Evolutionary conservation across 2,888 invertebrate species (phyloP).

Genomic region (Incurvaria masculella): DNA sequence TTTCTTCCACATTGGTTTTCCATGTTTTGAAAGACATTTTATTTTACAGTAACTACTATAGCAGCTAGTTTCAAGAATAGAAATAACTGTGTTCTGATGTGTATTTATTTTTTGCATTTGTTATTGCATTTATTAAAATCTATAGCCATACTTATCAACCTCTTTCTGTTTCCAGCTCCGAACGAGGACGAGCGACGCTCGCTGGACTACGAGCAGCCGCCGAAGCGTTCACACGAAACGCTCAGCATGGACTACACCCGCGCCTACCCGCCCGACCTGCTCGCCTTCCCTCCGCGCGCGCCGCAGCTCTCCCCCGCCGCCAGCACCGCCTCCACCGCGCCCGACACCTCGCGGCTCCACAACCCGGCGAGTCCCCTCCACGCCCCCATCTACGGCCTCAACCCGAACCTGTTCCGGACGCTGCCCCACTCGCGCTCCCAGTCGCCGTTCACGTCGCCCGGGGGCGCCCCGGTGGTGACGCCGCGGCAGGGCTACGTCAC

Average conservation of each 20-base stretch:
- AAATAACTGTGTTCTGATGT: too few relatives aligned
- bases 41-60: too few relatives aligned
- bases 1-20: too few relatives aligned
- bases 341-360: conserved; percentile 63
- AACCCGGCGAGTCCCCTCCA: conserved; percentile 64
- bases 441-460: conserved; percentile 69
- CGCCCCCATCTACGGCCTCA: conserved; percentile 64
- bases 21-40: too few relatives aligned
- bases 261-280: conserved; percentile 76
- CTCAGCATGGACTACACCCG: conserved; percentile 55
- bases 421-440: conserved; percentile 76
- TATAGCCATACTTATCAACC: too few relatives aligned
- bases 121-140: too few relatives aligned
- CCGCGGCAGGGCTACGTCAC: conserved; percentile 83
- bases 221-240: conserved; percentile 53
- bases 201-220: conserved; percentile 61
- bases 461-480: conserved; percentile 62
- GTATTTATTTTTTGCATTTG: too few relatives aligned
- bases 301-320: conserved; percentile 75
- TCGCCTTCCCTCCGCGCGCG: conserved; percentile 72
- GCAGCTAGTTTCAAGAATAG: too few relatives aligned
- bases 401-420: conserved; percentile 70
- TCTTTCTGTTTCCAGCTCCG: conserved; percentile 56
- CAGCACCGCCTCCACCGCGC: conserved; percentile 77
- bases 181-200: conserved; percentile 70